Evolutionary conservation across 1,140 invertebrate species (phyloP).

Genomic region (Mamestra configurata): DNA sequence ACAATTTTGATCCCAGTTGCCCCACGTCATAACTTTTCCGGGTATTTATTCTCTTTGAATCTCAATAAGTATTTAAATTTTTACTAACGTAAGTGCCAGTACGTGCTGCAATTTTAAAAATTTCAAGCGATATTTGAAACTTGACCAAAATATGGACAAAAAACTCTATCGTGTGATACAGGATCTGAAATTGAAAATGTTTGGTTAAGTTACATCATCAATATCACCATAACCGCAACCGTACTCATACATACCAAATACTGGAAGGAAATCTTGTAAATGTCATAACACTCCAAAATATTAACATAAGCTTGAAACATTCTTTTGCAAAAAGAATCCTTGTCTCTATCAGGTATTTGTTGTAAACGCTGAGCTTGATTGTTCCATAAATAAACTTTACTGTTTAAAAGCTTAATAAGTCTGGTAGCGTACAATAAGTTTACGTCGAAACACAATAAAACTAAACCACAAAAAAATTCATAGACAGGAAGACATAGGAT

Average conservation of each 20-base stretch:
- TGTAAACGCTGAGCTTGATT: not conserved
- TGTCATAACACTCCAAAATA: conserved; percentile 14
- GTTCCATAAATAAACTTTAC: not conserved
- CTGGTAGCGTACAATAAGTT: not conserved
- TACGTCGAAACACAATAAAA: not conserved
- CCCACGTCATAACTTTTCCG: too few species aligned
- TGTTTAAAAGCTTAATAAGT: not conserved
- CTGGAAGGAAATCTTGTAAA: not conserved
- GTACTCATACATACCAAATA: conserved; percentile 7
- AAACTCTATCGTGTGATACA: not conserved
- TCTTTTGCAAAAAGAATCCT: not conserved
- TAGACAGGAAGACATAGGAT: not conserved
- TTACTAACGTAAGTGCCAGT: too few species aligned
- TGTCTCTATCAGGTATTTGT: not conserved
- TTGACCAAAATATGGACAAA: not conserved
- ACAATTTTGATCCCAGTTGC: too few species aligned
- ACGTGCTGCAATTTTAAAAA: not conserved
- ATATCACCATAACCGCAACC: too few species aligned
- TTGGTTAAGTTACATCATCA: too few species aligned
- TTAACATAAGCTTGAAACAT: conserved; percentile 11
- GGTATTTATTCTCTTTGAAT: too few species aligned
- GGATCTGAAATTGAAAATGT: not conserved
- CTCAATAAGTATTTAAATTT: too few species aligned
- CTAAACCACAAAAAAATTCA: not conserved
- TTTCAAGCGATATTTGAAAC: not conserved